Base-by-base conservation (phyloP, 1,140 invertebrate genomes). In the Nylanderia fulva region DNA sequence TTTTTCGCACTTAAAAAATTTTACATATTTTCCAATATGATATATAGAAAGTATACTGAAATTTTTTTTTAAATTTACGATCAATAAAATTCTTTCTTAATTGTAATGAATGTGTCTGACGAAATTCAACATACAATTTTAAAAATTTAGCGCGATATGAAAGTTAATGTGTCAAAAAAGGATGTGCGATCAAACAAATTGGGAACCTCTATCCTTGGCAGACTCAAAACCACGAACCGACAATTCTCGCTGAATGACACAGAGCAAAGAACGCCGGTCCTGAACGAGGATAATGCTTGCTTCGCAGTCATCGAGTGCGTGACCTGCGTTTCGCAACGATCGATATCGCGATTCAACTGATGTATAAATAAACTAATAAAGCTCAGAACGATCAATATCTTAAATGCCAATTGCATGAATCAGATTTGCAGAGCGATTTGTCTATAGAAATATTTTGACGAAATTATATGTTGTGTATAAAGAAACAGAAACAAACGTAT, bases 141-240 rank as follows among this genome's bases (percentile, higher is more conserved):
- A 45, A 36, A 18, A 33, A 15, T 80, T 58, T 56, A 11, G 0
- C 2, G 0, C 27, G 9, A 21, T 6, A 2, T 36, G 27, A 72
- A 24, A 45, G n/a, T 45, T 54, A n/a, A 33, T 29, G 24, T 24
- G 3, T 21, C 18, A 42, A 71, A 29, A 15, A 13, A 21, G 7
- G 7, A 24, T 1, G 18, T 52, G 27, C 27, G n/a, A 42, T 39
- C 15, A 9, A 77, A 11, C 61, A 15, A n/a, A 60, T 82, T 82
- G 77, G 66, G 66, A 82, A 82, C 77, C 77, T 82, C 77, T 82
- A 68, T 68, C 21, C 39, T 69, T 75, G 75, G 72, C 60, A n/a
- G n/a, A n/a, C 84, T 85, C 85, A 77, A 79, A 63, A 56, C 56
- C 60, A 85, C 54, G 69, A 54, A 56, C 21, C 71, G 29, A 68